Percentiles rank a stretch among this genome's conserved stretches.
Evolutionary conservation across 2,888 invertebrate genomes (phyloP).

Genomic region (Eilema depressum): DNA sequence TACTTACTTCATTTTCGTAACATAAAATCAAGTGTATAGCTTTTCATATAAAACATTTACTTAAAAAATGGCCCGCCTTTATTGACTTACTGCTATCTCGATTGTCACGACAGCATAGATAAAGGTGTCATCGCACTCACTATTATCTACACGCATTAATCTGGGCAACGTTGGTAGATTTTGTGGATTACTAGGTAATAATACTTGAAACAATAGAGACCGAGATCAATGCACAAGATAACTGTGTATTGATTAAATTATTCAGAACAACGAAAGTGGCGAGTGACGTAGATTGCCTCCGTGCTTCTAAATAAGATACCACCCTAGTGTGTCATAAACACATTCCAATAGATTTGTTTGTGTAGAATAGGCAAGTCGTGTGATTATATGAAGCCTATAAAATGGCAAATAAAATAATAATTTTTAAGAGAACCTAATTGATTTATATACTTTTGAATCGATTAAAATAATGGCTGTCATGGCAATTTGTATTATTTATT

Average conservation of each 20-base stretch:
- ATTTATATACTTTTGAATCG: constrained; percentile 39
- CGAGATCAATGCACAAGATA: too few species aligned
- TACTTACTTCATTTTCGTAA: too few species aligned
- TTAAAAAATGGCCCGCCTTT: not conserved
- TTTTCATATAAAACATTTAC: not conserved
- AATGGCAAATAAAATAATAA: constrained; percentile 24
- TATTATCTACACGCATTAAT: too few species aligned
- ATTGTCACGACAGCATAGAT: too few species aligned
- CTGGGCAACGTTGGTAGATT: too few species aligned
- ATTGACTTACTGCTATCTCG: not conserved
- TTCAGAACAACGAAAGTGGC: not conserved
- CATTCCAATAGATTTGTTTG: constrained; percentile 33
- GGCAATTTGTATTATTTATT: constrained; percentile 62
- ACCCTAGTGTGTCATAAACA: constrained; percentile 36
- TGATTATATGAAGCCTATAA: constrained; percentile 36
- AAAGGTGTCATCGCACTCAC: not conserved
- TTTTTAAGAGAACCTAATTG: constrained; percentile 42
- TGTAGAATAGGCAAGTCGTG: constrained; percentile 41
- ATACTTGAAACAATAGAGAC: too few species aligned
- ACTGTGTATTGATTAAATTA: too few species aligned
- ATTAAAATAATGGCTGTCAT: constrained; percentile 29
- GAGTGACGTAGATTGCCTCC: not conserved
- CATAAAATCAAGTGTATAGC: not conserved
- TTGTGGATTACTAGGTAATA: too few species aligned
- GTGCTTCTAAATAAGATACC: not conserved